Conservation (phyloP, 1,140 invertebrate genomes). For the Drosophila tristis region DNA sequence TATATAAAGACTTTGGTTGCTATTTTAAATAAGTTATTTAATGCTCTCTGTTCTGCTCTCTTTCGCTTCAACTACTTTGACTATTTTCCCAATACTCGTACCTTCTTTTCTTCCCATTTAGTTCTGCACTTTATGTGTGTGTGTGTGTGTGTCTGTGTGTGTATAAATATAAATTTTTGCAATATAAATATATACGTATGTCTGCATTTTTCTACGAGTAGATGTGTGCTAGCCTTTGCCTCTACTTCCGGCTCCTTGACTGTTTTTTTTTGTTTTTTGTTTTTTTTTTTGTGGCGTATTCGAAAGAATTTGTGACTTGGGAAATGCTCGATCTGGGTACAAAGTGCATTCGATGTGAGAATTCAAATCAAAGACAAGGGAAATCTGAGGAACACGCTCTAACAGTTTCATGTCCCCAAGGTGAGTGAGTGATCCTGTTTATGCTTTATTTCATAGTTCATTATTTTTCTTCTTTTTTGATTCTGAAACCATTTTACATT, state of each 20-base stretch:
- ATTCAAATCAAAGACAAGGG: conserved; percentile 17
- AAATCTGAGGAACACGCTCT: conserved; percentile 28
- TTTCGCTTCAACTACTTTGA: conserved; percentile 63
- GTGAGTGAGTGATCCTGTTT: conserved; percentile 24
- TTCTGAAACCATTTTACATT: conserved; percentile 82
- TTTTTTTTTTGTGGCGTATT: conserved; percentile 11
- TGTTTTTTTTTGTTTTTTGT: neutral
- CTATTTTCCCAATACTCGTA: conserved; percentile 48
- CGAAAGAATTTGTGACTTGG: conserved; percentile 2
- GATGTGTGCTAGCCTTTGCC: conserved; percentile 46
- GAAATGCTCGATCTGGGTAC: conserved; percentile 24
- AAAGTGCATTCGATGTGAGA: conserved; percentile 24
- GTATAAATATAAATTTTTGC: conserved; percentile 70
- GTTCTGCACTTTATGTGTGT: conserved; percentile 52
- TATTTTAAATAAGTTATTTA: conserved; percentile 66
- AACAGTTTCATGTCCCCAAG: conserved; percentile 33
- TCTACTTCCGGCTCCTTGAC: conserved; percentile 10
- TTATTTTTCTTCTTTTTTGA: conserved; percentile 58
- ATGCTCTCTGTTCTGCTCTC: conserved; percentile 26
- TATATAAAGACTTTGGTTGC: conserved; percentile 70
- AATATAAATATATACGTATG: conserved; percentile 46
- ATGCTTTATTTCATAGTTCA: conserved; percentile 29
- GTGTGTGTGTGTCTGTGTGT: conserved; percentile 22
- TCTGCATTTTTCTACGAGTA: conserved; percentile 29
- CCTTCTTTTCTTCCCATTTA: conserved; percentile 13